A percentile compares a stretch with the other conserved stretches of the same genome.
These are phyloP conservation scores for Pitta sordida DNA, from an alignment of 2,113 vertebrate genomes.

Conservation along the genomic window DNA sequence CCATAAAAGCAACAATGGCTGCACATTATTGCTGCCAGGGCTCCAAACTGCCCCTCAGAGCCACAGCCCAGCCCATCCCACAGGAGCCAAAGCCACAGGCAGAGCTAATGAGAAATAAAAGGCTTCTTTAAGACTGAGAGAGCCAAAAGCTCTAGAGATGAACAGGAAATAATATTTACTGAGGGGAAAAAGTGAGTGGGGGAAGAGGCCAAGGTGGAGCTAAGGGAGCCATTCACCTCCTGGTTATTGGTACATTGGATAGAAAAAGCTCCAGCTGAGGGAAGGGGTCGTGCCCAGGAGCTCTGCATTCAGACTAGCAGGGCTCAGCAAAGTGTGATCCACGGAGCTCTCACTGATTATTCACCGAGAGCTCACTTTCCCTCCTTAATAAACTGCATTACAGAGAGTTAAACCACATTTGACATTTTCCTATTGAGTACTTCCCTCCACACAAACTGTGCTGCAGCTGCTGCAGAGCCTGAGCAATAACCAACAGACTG, in stretches of 20 bases:
- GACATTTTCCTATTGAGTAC: neutral
- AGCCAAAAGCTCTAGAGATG: neutral
- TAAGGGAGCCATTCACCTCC: neutral
- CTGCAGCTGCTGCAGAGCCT: neutral
- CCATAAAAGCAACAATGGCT: neutral
- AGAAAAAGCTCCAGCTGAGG: neutral
- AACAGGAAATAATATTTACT: neutral
- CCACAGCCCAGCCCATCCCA: neutral
- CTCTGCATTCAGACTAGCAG: neutral
- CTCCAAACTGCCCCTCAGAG: neutral
- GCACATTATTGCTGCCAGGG: neutral
- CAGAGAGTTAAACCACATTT: neutral
- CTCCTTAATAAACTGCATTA: conserved; percentile 9
- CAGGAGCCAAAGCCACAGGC: neutral
- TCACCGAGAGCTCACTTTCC: neutral
- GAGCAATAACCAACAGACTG: neutral
- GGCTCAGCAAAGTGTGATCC: neutral
- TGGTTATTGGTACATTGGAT: neutral
- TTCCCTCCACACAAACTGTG: neutral
- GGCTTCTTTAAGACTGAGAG: neutral
- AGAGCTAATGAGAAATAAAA: conserved; percentile 24
- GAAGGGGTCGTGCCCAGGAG: neutral
- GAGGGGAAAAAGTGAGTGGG: neutral
- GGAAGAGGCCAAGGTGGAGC: neutral
- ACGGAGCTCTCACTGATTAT: neutral